Evolutionary conservation across 2,797 vertebrate genomes (phyloP).

Genomic region (Sebastes glaucus): DNA sequence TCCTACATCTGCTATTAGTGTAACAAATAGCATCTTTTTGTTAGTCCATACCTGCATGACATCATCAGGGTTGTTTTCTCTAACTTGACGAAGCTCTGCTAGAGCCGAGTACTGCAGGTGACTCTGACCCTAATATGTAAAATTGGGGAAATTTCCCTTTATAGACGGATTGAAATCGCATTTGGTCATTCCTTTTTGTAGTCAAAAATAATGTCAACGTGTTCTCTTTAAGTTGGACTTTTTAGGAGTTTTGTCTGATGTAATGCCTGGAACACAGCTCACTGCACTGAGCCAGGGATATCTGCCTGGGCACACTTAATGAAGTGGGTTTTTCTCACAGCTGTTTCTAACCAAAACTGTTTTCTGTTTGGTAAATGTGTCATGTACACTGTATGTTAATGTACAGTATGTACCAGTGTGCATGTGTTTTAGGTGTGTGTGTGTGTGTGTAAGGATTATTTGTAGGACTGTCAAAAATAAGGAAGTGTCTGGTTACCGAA

Average conservation of each 20-base stretch:
- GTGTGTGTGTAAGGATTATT: neutral
- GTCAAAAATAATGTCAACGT: neutral
- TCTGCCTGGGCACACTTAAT: neutral
- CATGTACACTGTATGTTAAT: neutral
- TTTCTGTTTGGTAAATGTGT: neutral
- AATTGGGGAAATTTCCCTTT: neutral
- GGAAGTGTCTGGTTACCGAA: constrained; percentile 23
- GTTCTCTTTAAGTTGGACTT: neutral
- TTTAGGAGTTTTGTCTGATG: neutral
- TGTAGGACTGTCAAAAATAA: constrained; percentile 15
- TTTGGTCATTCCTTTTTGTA: neutral
- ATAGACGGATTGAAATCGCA: neutral
- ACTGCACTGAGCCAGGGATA: neutral
- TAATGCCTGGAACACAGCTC: neutral
- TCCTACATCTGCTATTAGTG: neutral
- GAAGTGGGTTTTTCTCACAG: neutral
- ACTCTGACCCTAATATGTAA: neutral
- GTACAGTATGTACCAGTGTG: neutral
- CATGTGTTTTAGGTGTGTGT: neutral
- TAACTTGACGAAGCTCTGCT: neutral
- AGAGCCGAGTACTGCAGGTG: neutral
- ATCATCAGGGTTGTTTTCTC: neutral
- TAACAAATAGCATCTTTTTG: neutral
- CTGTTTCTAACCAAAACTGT: neutral
- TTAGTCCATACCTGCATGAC: neutral